A percentile compares a stretch with the other conserved stretches of the same genome.
Conservation (phyloP, 2,797 vertebrate genomes). For the Dendrocincla tyrannina region DNA sequence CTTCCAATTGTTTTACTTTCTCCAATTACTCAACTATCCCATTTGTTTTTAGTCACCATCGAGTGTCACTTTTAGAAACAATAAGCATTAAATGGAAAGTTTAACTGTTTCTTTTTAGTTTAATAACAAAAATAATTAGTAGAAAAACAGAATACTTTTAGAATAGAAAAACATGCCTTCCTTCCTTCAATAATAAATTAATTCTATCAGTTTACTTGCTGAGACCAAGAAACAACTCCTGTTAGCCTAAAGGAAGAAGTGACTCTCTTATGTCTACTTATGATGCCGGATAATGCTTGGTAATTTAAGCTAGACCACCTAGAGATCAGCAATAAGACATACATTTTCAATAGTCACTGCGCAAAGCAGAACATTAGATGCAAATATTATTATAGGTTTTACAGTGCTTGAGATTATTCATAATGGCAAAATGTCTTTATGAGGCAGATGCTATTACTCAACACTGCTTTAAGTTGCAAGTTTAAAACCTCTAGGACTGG, state of each 20-base stretch:
- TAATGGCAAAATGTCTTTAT: background rate
- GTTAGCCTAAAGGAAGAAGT: background rate
- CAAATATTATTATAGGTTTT: background rate
- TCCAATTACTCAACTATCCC: background rate
- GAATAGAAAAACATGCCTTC: background rate
- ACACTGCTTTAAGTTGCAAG: background rate
- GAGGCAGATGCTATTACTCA: background rate
- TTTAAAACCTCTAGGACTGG: background rate
- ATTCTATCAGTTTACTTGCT: background rate
- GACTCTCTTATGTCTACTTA: background rate
- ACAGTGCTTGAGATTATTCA: background rate
- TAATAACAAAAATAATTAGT: background rate
- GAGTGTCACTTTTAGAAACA: background rate
- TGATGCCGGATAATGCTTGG: background rate
- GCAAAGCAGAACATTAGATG: background rate
- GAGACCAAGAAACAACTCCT: background rate
- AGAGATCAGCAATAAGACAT: background rate
- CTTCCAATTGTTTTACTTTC: conserved; percentile 31
- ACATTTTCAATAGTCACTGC: background rate
- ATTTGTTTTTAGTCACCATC: background rate
- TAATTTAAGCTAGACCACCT: background rate
- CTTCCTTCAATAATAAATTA: background rate
- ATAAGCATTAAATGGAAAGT: background rate
- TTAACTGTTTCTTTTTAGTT: background rate
- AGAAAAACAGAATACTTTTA: background rate